Evolutionary conservation across 2,888 invertebrate species (phyloP).

Genomic region (Gasteruption jaculator): DNA sequence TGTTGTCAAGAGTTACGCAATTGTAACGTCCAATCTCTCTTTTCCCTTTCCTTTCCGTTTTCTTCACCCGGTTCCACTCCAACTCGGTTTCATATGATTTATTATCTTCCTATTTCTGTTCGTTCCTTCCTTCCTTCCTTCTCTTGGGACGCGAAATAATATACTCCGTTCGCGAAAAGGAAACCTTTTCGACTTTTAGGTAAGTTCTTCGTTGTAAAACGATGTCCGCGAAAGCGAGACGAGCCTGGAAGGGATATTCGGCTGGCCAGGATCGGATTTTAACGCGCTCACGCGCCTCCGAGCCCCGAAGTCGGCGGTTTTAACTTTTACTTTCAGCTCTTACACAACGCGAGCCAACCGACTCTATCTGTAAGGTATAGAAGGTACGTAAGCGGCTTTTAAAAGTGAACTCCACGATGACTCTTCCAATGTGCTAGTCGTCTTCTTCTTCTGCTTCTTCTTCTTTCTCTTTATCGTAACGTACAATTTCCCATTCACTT

Average conservation of each 20-base stretch:
- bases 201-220: no score
- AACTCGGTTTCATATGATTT: no score
- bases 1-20: no score
- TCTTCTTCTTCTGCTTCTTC: conserved; percentile 1
- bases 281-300: conserved; percentile 47
- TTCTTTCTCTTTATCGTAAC: background rate
- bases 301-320: conserved; percentile 45
- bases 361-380: conserved; percentile 17
- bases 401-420: background rate
- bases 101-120: no score
- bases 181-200: no score
- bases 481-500: background rate
- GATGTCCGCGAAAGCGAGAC: conserved; percentile 14
- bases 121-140: no score
- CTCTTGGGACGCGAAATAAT: no score
- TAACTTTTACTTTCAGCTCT: conserved; percentile 53
- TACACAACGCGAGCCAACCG: conserved; percentile 43
- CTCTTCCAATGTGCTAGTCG: no score
- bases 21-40: no score
- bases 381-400: conserved; percentile 23
- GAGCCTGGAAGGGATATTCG: conserved; percentile 31
- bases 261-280: conserved; percentile 42
- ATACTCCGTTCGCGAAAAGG: no score
- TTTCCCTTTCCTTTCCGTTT: no score
- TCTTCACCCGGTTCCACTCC: no score